Base-by-base conservation (phyloP, 2,113 vertebrate genomes). In the Eubucco bourcierii region DNA sequence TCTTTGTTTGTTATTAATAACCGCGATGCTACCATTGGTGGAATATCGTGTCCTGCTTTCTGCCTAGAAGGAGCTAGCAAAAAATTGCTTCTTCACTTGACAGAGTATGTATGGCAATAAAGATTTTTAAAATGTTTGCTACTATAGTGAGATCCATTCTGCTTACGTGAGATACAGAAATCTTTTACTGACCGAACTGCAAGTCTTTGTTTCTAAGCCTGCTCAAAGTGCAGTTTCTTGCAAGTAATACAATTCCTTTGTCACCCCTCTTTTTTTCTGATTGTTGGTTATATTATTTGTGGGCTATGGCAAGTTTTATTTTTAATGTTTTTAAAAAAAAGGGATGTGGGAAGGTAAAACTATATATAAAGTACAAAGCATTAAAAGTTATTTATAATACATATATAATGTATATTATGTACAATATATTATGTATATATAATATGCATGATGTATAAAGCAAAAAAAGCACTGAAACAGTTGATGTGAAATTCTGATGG, bases 331-430 rank as follows among this genome's bases (percentile, higher is more conserved):
- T 64, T 18, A 8, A 37, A 64, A 56, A 2, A 52, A 8, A 55
- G 0, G 1, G 1, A 3, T 3, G 6, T 3, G 1, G 1, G 1
- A 6, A 14, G 8, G 34, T 67, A 29, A 80, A 83, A 33, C 52
- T 24, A 31, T 12, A 16, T 44, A 44, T 44, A 44, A 41, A 41
- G 41, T 41, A 15, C 14, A 41, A 44, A 44, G 15, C 15, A 16
- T 44, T 16, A 44, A 16, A 44, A 44, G 14, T 16, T 44, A 44
- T 44, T 44, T 44, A 44, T 44, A 44, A 16, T 44, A 44, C 44
- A 44, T 44, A 44, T 16, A 44, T 15, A 16, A 44, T 44, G 41
- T 41, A 41, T 41, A 41, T 41, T 41, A 12, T 41, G 14, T 41
- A 41, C 41, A 41, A 41, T 41, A 41, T 41, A 41, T 37, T 37